Evolutionary conservation across 2,797 vertebrate species (phyloP), one percentile per base, ranked within the genome.

Genomic region (Betta splendens): DNA sequence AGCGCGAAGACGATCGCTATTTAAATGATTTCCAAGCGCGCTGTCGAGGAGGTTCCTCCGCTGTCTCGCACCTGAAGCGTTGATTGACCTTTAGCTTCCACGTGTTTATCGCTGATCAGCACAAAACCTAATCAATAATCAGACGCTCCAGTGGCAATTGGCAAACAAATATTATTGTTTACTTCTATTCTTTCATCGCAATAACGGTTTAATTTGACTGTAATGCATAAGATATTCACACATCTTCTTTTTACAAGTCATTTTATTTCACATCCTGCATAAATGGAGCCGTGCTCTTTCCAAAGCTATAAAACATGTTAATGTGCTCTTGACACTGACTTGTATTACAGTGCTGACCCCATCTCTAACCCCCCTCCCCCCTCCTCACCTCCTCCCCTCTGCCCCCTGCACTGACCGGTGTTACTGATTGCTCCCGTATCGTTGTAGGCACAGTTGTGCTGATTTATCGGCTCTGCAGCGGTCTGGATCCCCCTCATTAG

Each of bases 401-500:
- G 21, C 50, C 37, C 46, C 49, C 64, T 23, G 42, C 64, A 47
- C 72, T 74, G 84, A 78, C 87, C 82, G 72, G 58, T 67, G 81
- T 75, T 80, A 63, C 84, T 82, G 86, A 87, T 87, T 86, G 81
- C 79, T 71, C 60, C 73, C 50, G 71, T 82, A 85, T 85, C 80
- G 62, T 78, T 77, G 85, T 72, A 46, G 84, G 76, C 87, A 80
- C 86, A 68, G 72, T 87, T 84, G 77, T 85, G 79, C 83, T 91
- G 89, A 91, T 92, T 91, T 89, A 91, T 91, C 80, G 87, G 77
- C 77, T 72, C 83, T 78, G 83, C 64, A 61, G 78, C 66, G 36
- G 73, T 86, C 80, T 81, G 87, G 85, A 89, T 89, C 86, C 83
- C 84, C 85, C 86, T 90, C 90, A 90, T 92, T 92, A 91, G 88